Base-by-base conservation (phyloP, 2,888 invertebrate genomes). In the Eupeodes latifasciatus region DNA sequence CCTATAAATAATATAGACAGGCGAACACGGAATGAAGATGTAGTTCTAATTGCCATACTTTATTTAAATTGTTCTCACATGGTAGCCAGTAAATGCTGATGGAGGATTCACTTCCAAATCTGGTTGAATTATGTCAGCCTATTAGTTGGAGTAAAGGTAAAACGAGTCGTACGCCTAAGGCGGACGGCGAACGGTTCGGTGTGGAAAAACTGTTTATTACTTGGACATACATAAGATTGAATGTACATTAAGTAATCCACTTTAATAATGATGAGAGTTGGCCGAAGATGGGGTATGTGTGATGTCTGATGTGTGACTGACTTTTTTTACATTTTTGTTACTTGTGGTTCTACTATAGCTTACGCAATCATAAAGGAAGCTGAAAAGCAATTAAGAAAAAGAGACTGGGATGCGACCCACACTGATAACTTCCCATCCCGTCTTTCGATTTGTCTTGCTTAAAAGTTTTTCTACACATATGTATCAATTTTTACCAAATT, bases 61-160 rank as follows among this genome's bases (percentile, higher is more conserved):
- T 87, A 81, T 87, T 84, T 84, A 87, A 87, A 84, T 84, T 84
- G 87, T 87, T 87, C 84, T 87, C 87, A 87, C 87, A 84, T 87
- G 87, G 87, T 84, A 87, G 87, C 80, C 80, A 66, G 87, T 83
- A 83, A 83, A 80, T 77, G 80, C 67, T 72, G 27, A 27, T 27
- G 49, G 51, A 77, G 87, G 84, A 84, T 77, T 83, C 80, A 67
- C 80, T 77, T 55, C 76, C 55, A 84, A 81, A 87, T 84, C 84
- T 77, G 49, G 83, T 81, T 87, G 84, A 87, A 74, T 87, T 84
- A 87, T 87, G 84, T 77, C 62, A 49, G 67, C 67, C 72, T 80
- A 84, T 87, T 87, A 80, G 83, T 83, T 76, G 34, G 40, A 40
- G 34, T 49, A 71, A 61, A 59, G 64, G 16, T 44, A 4, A 59